Evolutionary conservation across 1,140 invertebrate species (phyloP).

Genomic region (Rhizoglyphus robini): DNA sequence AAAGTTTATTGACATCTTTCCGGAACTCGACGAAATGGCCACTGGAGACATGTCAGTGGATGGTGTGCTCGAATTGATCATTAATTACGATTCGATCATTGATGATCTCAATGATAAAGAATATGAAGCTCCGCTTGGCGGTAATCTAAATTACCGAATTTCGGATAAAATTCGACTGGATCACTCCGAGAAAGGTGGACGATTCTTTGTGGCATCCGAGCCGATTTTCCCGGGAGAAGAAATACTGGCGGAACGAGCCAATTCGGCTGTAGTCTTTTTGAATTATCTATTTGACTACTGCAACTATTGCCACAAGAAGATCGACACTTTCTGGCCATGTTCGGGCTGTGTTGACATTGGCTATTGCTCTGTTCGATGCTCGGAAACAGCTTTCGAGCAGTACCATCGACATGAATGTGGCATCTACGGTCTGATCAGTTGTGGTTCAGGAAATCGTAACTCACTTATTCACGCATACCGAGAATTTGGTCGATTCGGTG

Average conservation of each 20-base stretch:
- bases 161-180: not conserved
- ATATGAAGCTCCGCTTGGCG: not conserved
- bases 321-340: constrained; percentile 4
- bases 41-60: not conserved
- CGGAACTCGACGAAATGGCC: not conserved
- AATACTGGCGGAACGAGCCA: not conserved
- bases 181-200: not conserved
- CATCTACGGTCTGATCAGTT: not conserved
- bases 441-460: not conserved
- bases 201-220: not conserved
- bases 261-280: not conserved
- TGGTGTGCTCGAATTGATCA: not conserved
- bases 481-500: not conserved
- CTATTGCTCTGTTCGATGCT: not conserved
- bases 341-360: not conserved
- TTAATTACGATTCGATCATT: not conserved
- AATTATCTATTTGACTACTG: not conserved
- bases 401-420: not conserved
- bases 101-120: not conserved
- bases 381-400: not conserved
- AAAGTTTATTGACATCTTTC: not conserved
- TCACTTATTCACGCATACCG: not conserved
- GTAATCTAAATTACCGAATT: not conserved
- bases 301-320: not conserved
- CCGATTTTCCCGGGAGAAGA: not conserved